Evolutionary conservation across 2,113 vertebrate genomes (phyloP), one percentile per base, ranked within the genome.

Genomic region (Cebidichthys violaceus): DNA sequence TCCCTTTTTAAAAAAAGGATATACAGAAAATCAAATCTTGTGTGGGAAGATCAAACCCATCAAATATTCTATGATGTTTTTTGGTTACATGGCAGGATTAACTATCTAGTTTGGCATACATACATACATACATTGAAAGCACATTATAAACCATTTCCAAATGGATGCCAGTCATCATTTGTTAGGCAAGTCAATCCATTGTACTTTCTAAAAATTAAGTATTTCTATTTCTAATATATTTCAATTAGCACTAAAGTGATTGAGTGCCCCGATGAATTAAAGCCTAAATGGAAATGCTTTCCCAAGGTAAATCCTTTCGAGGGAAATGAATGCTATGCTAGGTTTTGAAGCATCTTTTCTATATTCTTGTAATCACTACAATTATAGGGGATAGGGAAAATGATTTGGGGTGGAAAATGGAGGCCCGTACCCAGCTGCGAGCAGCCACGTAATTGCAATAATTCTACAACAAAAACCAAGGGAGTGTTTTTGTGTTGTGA

Each of bases 171-270:
- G 45, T 50, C 79, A 20, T 88, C 66, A 61, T 88, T 87, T 82
- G 52, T 76, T 72, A 84, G 65, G 71, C 62, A 82, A 87, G 45
- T 77, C 76, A 70, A 79, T 78, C 52, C 61, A 81, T 81, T 90
- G 62, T 88, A 76, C 59, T 76, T 71, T 76, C 50, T 69, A 52
- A 75, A 91, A 82, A 90, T 72, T 50, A 80, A 86, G 89, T 75
- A 72, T 90, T 91, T 90, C 85, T 91, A 86, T 87, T 83, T 90
- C 64, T 89, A 90, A 87, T 91, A 80, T 77, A 85, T 90, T 92
- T 92, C 80, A 89, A 90, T 93, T 90, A 92, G 73, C 66, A 45
- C 62, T 85, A 78, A 90, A 90, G 73, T 89, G 82, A 92, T 86
- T 92, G 88, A 88, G 91, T 91, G 86, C 86, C 72, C 78, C 3